Evolutionary conservation across 2,797 vertebrate genomes (phyloP).

Genomic region (Catamblyrhynchus diadema): DNA sequence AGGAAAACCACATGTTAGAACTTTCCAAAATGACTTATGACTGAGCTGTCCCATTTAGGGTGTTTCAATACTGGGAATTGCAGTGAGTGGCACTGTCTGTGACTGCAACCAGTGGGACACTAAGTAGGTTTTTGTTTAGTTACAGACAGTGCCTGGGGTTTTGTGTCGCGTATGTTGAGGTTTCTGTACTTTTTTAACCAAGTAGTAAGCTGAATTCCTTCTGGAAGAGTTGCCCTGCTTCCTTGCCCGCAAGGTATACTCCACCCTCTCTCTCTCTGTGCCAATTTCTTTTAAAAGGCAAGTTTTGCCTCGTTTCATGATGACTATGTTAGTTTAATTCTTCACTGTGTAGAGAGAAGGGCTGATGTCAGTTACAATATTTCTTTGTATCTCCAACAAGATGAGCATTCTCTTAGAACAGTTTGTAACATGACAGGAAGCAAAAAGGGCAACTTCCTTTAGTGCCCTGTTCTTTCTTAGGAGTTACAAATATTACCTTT

Average conservation of each 20-base stretch:
- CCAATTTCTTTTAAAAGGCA: background rate
- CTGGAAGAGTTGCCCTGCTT: background rate
- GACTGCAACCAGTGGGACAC: background rate
- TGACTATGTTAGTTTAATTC: background rate
- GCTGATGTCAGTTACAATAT: background rate
- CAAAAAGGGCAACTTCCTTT: background rate
- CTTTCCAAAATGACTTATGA: background rate
- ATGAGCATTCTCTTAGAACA: background rate
- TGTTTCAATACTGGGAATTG: background rate
- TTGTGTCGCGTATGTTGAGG: background rate
- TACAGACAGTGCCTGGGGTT: background rate
- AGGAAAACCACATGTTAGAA: background rate
- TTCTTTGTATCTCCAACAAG: background rate
- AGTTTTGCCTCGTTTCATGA: background rate
- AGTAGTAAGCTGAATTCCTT: background rate
- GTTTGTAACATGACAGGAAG: background rate
- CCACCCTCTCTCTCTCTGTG: rapidly evolving
- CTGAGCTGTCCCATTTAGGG: background rate
- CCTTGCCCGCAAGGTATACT: background rate
- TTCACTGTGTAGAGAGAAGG: background rate
- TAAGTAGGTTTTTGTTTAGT: background rate
- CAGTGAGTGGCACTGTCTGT: background rate
- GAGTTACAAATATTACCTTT: background rate
- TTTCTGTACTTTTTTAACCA: background rate
- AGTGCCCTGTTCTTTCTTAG: background rate